Conservation (phyloP, 2,113 vertebrate species). For the Centropus bengalensis region DNA sequence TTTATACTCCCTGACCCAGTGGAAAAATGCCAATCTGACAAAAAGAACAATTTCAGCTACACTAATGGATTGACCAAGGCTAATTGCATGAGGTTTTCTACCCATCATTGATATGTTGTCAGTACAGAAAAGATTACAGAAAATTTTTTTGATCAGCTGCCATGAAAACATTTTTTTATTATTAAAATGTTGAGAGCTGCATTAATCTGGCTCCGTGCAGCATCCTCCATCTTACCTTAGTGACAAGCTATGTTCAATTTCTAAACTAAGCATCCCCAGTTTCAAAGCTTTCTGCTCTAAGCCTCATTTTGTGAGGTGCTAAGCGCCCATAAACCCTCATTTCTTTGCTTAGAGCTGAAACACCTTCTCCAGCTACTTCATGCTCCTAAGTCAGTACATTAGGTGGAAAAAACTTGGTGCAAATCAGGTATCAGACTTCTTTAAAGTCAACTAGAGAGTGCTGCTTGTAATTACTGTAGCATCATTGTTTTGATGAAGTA, state of each 20-base stretch:
- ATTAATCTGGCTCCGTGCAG: background rate
- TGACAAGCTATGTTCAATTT: background rate
- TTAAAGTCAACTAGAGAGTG: background rate
- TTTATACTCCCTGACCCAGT: slow-evolving; percentile 1
- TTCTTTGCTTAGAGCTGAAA: background rate
- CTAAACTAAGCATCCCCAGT: slow-evolving; percentile 19
- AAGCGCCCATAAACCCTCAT: background rate
- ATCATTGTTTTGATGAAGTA: background rate
- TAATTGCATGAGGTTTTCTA: slow-evolving; percentile 42
- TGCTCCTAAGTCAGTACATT: background rate
- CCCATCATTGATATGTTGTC: slow-evolving; percentile 46
- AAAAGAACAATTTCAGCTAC: slow-evolving; percentile 65
- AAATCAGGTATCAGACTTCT: background rate
- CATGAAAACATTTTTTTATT: slow-evolving; percentile 37
- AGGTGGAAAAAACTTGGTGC: background rate
- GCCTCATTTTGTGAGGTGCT: background rate
- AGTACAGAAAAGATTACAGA: slow-evolving; percentile 51
- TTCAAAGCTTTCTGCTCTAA: slow-evolving; percentile 14
- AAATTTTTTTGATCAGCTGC: slow-evolving; percentile 53
- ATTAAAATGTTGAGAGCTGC: slow-evolving; percentile 1
- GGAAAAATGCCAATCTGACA: slow-evolving; percentile 53
- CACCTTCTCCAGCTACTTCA: background rate
- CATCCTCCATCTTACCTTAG: slow-evolving; percentile 26
- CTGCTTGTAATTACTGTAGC: background rate
- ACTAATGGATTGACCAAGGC: slow-evolving; percentile 47